Conservation (phyloP, 2,888 invertebrate genomes). For the Lucinisca nassula region DNA sequence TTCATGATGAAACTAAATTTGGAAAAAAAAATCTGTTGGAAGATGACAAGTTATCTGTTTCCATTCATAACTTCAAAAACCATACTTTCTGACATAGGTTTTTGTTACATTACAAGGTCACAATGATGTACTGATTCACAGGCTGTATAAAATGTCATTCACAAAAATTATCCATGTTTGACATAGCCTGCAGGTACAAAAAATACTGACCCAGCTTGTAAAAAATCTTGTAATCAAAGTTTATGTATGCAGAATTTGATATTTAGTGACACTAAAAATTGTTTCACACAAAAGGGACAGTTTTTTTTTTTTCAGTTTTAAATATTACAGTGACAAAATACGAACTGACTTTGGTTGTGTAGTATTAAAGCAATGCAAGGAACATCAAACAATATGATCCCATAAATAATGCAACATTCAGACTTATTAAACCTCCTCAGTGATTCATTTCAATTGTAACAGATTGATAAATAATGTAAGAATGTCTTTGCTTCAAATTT, state of each 20-base stretch:
- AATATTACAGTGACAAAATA: background rate
- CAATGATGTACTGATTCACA: background rate
- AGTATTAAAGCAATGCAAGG: background rate
- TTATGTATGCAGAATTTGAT: background rate
- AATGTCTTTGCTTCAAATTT: background rate
- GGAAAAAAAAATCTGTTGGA: too few relatives aligned
- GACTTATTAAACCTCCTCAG: too few relatives aligned
- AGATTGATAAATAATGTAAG: background rate
- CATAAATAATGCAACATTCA: background rate
- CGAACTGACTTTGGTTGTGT: background rate
- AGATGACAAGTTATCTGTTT: background rate
- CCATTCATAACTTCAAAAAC: background rate
- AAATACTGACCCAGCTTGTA: background rate
- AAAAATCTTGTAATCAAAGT: background rate
- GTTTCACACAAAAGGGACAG: background rate
- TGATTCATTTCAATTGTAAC: background rate
- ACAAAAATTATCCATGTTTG: conserved; percentile 12
- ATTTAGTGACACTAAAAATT: background rate
- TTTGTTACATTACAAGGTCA: background rate
- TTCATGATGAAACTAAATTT: too few relatives aligned
- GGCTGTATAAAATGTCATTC: background rate
- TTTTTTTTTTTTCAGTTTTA: background rate
- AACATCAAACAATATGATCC: background rate
- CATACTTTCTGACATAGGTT: background rate
- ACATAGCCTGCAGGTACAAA: background rate